Evolutionary conservation across 1,140 invertebrate genomes (phyloP), one percentile per base, ranked within the genome.

Genomic region (Sycophila sp.): DNA sequence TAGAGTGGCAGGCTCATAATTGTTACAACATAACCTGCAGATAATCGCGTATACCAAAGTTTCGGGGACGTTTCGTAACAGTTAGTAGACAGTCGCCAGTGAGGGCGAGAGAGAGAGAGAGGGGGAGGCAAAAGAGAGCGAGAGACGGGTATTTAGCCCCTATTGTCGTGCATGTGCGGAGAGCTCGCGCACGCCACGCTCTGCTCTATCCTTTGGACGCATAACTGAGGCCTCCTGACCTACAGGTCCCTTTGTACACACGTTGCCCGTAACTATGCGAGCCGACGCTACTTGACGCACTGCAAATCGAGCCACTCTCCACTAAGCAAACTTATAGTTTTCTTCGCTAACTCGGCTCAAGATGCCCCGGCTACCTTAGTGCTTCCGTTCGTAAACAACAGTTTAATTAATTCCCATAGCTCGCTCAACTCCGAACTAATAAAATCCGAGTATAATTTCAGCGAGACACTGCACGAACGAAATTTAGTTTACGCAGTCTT

Each of bases 21-120:
- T 86, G 84, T 84, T 85, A 82, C 81, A 82, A 81, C 82, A 81
- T 85, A 85, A 84, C 82, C 84, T 83, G 78, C 77, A 82, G 83
- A 85, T 86, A 86, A 85, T 86, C 83, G 85, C 77, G 81, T 83
- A 75, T 67, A 76, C 77, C 81, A 85, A 85, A 86, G 80, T 86
- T 85, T 85, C 77, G 77, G 78, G 76, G 78, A 83, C 81, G 78
- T 84, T 85, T 80, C 79, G 77, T 76, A 78, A 80, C 76, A 81
- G 83, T 85, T 85, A 81, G 82, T 82, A 80, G 81, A 80, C 75
- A 82, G 78, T 81, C 83, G 78, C 49, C 55, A 51, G 59, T 19
- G 55, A 30, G 56, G 15, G 38, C 6, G 24, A 28, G n/a, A 38
- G 59, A 15, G 62, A 58, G 42, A 26, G 60, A 11, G 51, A 24